Evolutionary conservation across 2,888 invertebrate genomes (phyloP).

Genomic region (Campopleginae sp.): DNA sequence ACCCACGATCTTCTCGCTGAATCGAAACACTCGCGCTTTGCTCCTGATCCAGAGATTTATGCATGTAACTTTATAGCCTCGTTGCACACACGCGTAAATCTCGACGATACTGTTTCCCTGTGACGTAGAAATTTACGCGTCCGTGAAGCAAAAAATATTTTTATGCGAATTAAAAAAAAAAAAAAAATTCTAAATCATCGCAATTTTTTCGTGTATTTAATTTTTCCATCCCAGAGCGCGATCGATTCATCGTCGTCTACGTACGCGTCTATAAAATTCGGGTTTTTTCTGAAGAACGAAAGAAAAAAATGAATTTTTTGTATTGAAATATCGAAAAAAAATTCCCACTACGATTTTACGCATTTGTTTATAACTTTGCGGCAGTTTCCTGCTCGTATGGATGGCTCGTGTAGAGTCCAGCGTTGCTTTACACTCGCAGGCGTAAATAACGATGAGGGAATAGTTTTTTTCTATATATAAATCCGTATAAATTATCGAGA

Average conservation of each 20-base stretch:
- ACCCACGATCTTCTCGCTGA: neutral
- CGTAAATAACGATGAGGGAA: neutral
- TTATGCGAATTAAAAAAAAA: too few relatives aligned
- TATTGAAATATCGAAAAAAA: constrained; percentile 3
- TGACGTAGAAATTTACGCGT: too few relatives aligned
- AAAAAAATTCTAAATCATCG: too few relatives aligned
- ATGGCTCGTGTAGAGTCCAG: neutral
- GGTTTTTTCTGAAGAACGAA: neutral
- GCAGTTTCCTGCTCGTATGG: neutral
- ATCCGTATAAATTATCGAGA: neutral
- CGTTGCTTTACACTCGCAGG: neutral
- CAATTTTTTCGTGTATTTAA: too few relatives aligned
- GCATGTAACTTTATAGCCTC: neutral
- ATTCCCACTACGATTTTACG: neutral
- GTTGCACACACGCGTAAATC: too few relatives aligned
- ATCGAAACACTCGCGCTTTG: neutral
- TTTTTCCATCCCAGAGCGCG: too few relatives aligned
- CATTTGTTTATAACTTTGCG: neutral
- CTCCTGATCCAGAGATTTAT: neutral
- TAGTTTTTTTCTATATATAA: neutral
- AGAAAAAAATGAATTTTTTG: too few relatives aligned
- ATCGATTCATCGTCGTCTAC: neutral
- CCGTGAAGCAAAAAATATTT: too few relatives aligned
- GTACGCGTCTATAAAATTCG: constrained; percentile 20
- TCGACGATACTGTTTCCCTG: too few relatives aligned